phyloP scores from a whole-genome alignment of 2,888 invertebrate species.

The Criorhina ranunculi region DNA sequence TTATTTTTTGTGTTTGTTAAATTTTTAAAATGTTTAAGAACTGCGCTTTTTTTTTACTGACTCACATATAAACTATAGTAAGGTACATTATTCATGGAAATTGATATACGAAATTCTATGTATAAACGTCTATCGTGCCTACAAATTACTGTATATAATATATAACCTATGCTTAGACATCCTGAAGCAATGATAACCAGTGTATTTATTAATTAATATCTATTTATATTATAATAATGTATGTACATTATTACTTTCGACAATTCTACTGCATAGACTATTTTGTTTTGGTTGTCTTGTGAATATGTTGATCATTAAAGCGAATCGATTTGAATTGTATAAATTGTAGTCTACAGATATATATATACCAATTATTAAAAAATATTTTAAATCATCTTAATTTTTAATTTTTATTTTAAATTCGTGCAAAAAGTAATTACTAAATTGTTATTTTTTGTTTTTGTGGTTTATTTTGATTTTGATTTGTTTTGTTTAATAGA shows the following conservation, averaged over 20 bases:
- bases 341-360: slow-evolving; percentile 29
- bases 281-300: slow-evolving; percentile 25
- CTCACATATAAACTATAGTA: slow-evolving; percentile 65
- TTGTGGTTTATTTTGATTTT: slow-evolving; percentile 41
- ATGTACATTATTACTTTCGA: slow-evolving; percentile 28
- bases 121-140: slow-evolving; percentile 69
- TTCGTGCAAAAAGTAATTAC: slow-evolving; percentile 73
- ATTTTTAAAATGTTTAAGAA: slow-evolving; percentile 16
- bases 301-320: slow-evolving; percentile 73
- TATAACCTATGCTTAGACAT: slow-evolving; percentile 72
- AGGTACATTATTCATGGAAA: slow-evolving; percentile 75
- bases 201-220: slow-evolving; percentile 59
- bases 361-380: slow-evolving; percentile 33
- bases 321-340: slow-evolving; percentile 68
- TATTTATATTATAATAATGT: slow-evolving; percentile 32
- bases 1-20: slow-evolving; percentile 13
- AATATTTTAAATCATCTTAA: slow-evolving; percentile 26
- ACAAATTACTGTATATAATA: slow-evolving; percentile 54
- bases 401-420: slow-evolving; percentile 46
- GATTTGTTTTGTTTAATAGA: slow-evolving; percentile 55
- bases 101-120: slow-evolving; percentile 72
- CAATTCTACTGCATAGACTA: slow-evolving; percentile 62
- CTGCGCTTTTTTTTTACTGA: slow-evolving; percentile 25
- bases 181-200: slow-evolving; percentile 76
- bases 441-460: slow-evolving; percentile 33